phyloP scores from a whole-genome alignment of 2,113 vertebrate genomes.

The Anser cygnoides region DNA sequence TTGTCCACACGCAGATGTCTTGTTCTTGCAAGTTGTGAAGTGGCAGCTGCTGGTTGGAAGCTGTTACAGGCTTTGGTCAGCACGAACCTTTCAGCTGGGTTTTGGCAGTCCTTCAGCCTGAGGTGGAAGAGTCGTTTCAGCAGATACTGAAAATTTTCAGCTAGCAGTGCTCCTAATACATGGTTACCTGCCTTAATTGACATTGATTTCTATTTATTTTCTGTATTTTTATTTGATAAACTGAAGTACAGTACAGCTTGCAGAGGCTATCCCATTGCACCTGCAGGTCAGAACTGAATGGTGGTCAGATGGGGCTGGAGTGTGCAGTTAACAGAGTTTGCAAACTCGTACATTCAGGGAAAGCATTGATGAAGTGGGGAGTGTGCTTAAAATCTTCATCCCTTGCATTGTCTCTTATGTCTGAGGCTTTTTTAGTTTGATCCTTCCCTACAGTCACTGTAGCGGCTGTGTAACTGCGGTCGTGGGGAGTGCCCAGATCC shows the following conservation, averaged over 20 bases:
- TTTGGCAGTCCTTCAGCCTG: background rate
- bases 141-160: background rate
- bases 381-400: background rate
- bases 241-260: background rate
- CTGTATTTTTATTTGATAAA: background rate
- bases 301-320: fast-evolving
- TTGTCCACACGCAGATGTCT: background rate
- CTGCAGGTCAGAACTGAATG: background rate
- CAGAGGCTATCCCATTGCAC: background rate
- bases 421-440: fast-evolving
- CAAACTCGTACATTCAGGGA: fast-evolving
- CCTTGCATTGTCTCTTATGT: fast-evolving
- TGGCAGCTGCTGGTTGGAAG: background rate
- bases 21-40: background rate
- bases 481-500: background rate
- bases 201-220: background rate
- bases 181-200: background rate
- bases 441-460: background rate
- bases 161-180: background rate
- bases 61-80: background rate
- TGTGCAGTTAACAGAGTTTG: background rate
- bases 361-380: fast-evolving
- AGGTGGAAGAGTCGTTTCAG: background rate
- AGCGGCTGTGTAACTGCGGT: too few species aligned
- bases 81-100: background rate